Base-by-base conservation (phyloP, 2,888 invertebrate genomes). In the Sesamia inferens region DNA sequence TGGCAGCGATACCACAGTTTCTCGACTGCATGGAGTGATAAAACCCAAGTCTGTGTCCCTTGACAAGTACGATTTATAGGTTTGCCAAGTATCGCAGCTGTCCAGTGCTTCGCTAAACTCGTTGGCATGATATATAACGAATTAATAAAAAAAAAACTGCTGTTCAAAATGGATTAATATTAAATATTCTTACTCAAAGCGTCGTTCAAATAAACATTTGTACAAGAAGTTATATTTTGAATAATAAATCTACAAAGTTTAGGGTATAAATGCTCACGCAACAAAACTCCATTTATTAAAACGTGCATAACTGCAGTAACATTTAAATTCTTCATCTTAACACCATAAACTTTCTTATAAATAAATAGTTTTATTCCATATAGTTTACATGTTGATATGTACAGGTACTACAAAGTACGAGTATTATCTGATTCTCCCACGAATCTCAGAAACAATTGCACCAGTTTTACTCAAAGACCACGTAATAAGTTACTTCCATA, bases 1-100 rank as follows among this genome's bases (percentile, higher is more conserved):
- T 86, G 78, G 77, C 68, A 73, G 83, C 85, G 90, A 90, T 93
- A 93, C 92, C 89, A 91, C 86, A 88, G 88, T 88, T 92, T 92
- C 93, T 92, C 92, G 91, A 88, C 93, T 92, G 92, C 91, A 90
- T 90, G 88, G 79, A 81, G 89, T 88, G 93, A 93, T 93, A 94
- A 93, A 92, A 91, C 88, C 88, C 86, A 88, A 89, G 88, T 86
- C 88, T 79, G 78, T 83, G 85, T 88, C 87, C 81, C 90, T 87
- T 89, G 92, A 92, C 92, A 91, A 88, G 88, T 85, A 84, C 83
- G 89, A 93, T 93, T 93, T 93, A 92, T 93, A 88, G 88, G 75
- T 86, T 84, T 81, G 76, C 85, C 78, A 88, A 84, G 88, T 86
- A 87, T 87, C 84, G 74, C 78, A 71, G 73, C 81, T 83, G 80